phyloP scores from a whole-genome alignment of 2,113 vertebrate genomes.

The Cheirogaleus medius region DNA sequence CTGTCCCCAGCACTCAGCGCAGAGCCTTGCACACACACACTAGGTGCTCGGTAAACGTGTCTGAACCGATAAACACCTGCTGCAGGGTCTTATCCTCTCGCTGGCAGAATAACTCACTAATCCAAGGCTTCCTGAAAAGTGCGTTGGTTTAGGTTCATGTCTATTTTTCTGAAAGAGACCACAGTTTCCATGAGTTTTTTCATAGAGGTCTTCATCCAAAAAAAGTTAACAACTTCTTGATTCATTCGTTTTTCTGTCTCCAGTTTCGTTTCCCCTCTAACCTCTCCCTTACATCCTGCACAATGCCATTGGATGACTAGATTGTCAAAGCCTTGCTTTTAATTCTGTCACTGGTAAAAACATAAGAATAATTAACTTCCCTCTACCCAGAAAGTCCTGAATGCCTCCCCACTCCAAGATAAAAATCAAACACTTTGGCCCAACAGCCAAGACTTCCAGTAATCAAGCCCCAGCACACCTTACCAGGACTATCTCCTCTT shows the following conservation, averaged over 20 bases:
- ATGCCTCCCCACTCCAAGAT: not conserved
- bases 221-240: not conserved
- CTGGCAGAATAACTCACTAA: not conserved
- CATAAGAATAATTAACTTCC: conserved; percentile 9
- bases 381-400: not conserved
- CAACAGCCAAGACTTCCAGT: not conserved
- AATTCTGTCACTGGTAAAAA: conserved; percentile 19
- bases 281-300: not conserved
- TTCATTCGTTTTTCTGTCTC: conserved; percentile 34
- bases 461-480: not conserved
- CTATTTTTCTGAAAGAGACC: not conserved
- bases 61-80: not conserved
- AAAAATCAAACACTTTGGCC: not conserved
- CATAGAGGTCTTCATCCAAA: not conserved
- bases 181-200: not conserved
- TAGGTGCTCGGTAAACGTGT: not conserved
- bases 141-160: not conserved
- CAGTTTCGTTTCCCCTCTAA: not conserved
- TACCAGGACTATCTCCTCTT: not conserved
- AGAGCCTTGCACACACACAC: not conserved
- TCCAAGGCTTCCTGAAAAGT: not conserved
- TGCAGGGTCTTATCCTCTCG: not conserved
- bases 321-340: not conserved
- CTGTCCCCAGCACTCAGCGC: not conserved
- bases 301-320: not conserved